These are phyloP conservation scores for Ceriagrion tenellum DNA, from an alignment of 2,888 invertebrate genomes.

Conservation along the genomic window DNA sequence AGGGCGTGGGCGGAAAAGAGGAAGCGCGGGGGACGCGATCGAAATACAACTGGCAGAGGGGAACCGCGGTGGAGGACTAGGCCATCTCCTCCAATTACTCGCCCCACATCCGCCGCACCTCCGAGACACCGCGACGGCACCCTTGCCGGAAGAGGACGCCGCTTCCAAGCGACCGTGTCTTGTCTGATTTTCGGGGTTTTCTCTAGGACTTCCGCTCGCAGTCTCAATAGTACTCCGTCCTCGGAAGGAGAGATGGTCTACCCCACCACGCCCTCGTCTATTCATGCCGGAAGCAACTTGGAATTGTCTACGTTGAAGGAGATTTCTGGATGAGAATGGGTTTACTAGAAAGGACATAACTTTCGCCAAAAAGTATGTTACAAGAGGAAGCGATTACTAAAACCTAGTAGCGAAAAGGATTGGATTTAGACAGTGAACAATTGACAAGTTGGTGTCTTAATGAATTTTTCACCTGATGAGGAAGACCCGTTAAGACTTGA, in stretches of 20 bases:
- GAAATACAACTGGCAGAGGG: neutral
- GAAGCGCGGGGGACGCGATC: neutral
- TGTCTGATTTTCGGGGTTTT: neutral
- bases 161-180: neutral
- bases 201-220: neutral
- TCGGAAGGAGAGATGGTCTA: neutral
- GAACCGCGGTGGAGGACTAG: neutral
- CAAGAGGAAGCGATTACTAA: too few relatives aligned
- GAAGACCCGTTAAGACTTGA: too few relatives aligned
- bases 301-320: too few relatives aligned
- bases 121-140: neutral
- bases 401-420: too few relatives aligned
- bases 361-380: too few relatives aligned
- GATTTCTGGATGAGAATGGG: too few relatives aligned
- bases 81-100: slow-evolving; percentile 14
- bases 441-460: too few relatives aligned
- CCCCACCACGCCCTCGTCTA: too few relatives aligned
- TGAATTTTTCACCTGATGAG: too few relatives aligned
- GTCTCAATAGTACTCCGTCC: neutral
- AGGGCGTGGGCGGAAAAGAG: neutral
- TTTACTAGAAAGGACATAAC: too few relatives aligned
- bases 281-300: too few relatives aligned
- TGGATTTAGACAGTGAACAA: too few relatives aligned
- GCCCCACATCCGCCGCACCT: neutral
- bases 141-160: neutral